Conservation (phyloP, 2,888 invertebrate species). For the Sepioteuthis lessoniana region DNA sequence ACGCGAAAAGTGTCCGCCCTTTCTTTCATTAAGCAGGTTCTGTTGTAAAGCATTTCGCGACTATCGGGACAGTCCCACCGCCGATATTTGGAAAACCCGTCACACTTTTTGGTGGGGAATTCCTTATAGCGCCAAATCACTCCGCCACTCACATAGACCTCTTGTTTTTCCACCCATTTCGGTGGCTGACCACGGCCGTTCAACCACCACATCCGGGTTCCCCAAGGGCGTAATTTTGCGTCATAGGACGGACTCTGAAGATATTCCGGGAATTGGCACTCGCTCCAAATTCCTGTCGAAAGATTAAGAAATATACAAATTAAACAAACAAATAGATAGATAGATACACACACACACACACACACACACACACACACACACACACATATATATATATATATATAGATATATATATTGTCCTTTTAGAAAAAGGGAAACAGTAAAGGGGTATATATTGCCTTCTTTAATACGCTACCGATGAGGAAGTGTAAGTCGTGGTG, state of each 20-base stretch:
- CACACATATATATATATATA: neutral
- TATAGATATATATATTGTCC: neutral
- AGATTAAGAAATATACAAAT: neutral
- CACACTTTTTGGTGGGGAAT: constrained; percentile 47
- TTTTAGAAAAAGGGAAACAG: no score
- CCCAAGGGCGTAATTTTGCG: constrained; percentile 47
- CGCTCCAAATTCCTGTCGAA: constrained; percentile 39
- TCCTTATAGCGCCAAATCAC: constrained; percentile 50
- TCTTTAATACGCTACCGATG: no score
- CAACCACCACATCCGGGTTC: constrained; percentile 50
- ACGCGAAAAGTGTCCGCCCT: constrained; percentile 46
- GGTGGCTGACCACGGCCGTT: constrained; percentile 46
- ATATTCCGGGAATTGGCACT: constrained; percentile 49
- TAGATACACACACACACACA: neutral
- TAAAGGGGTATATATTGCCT: no score
- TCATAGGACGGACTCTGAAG: constrained; percentile 50
- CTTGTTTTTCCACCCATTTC: constrained; percentile 51
- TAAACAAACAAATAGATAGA: no score
- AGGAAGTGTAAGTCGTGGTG: no score
- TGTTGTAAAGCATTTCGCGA: constrained; percentile 49
- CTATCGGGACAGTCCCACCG: neutral
- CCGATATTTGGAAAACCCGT: constrained; percentile 47
- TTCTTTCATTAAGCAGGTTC: constrained; percentile 49
- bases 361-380: neutral
- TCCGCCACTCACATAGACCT: constrained; percentile 48